Conservation (phyloP, 2,888 invertebrate genomes). For the Archips crataeganus region DNA sequence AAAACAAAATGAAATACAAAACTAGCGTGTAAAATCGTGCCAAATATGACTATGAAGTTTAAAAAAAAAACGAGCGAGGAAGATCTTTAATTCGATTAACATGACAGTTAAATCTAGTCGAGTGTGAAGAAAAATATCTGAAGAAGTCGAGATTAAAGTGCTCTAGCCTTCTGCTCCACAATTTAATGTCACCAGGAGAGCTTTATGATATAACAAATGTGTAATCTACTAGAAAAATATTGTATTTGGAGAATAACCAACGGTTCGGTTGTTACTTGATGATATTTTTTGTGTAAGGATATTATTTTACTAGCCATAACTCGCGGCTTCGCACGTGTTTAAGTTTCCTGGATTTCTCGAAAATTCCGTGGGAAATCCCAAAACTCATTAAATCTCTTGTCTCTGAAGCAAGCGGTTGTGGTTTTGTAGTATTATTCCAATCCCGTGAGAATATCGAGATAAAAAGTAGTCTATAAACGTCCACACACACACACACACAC, state of each 20-base stretch:
- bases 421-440: too few species aligned
- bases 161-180: slow-evolving; percentile 20
- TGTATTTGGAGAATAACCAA: neutral
- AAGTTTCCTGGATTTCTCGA: too few species aligned
- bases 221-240: slow-evolving; percentile 15
- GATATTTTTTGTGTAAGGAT: neutral
- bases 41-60: slow-evolving; percentile 29
- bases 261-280: neutral
- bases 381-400: too few species aligned
- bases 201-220: slow-evolving; percentile 21
- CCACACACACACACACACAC: too few species aligned
- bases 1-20: neutral
- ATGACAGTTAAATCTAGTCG: slow-evolving; percentile 49
- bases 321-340: too few species aligned
- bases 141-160: slow-evolving; percentile 41
- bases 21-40: slow-evolving; percentile 19
- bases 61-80: slow-evolving; percentile 49
- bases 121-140: slow-evolving; percentile 42
- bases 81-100: slow-evolving; percentile 53
- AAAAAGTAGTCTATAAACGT: too few species aligned
- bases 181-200: slow-evolving; percentile 27
- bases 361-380: too few species aligned
- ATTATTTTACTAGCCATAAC: too few species aligned
- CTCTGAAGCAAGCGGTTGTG: too few species aligned
- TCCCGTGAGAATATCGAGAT: too few species aligned